Percentiles rank a stretch among this genome's conserved stretches.
Conservation (phyloP, 2,113 vertebrate genomes). For the Macrotus californicus region DNA sequence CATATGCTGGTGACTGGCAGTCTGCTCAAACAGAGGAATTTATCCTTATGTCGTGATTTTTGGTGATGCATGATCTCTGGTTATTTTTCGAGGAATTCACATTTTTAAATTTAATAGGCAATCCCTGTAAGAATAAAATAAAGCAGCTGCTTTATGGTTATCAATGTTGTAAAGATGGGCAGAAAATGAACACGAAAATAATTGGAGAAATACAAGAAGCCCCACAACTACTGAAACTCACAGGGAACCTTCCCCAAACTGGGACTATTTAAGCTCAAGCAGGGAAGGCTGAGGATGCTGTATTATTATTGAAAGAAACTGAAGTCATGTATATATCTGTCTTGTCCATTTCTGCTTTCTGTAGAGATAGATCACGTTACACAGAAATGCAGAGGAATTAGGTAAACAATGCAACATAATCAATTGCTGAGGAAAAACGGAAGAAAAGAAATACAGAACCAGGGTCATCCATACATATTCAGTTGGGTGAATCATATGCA, state of each 20-base stretch:
- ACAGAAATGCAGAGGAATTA: not conserved
- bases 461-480: not conserved
- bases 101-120: not conserved
- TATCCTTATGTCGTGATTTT: not conserved
- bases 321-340: not conserved
- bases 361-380: not conserved
- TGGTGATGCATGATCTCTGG: not conserved
- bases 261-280: not conserved
- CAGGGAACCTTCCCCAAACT: not conserved
- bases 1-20: not conserved
- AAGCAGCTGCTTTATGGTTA: not conserved
- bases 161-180: not conserved
- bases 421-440: not conserved
- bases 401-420: not conserved
- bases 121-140: not conserved
- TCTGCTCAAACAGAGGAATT: not conserved
- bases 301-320: not conserved
- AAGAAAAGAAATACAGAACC: not conserved
- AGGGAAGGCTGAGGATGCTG: not conserved
- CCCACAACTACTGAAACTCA: not conserved
- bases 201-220: not conserved
- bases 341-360: not conserved
- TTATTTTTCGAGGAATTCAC: not conserved
- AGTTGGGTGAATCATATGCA: not conserved
- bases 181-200: constrained; percentile 2